Conservation (phyloP, 2,797 vertebrate species). For the Alosa sapidissima region DNA sequence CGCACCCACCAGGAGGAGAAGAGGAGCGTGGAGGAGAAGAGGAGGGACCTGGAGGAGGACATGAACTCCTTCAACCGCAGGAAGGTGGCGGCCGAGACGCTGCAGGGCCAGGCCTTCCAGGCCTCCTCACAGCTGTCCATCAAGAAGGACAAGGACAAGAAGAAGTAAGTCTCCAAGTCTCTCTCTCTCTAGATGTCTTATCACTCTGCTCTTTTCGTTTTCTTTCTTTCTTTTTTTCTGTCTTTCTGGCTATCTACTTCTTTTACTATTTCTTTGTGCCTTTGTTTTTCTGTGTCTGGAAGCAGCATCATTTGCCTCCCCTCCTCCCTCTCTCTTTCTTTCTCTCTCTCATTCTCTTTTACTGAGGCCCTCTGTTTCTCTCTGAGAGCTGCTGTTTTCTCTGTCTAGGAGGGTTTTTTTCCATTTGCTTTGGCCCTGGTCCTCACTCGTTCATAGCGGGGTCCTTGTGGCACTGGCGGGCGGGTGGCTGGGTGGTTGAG, state of each 20-base stretch:
- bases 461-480: neutral
- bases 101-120: conserved; percentile 89
- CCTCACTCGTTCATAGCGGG: neutral
- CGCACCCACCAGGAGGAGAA: conserved; percentile 94
- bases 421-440: neutral
- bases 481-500: neutral
- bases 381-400: neutral
- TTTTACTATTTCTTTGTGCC: conserved; percentile 77
- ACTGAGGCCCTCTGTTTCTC: neutral
- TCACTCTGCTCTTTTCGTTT: neutral
- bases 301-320: neutral
- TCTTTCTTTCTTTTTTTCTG: conserved; percentile 3
- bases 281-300: neutral
- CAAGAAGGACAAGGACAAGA: conserved; percentile 91
- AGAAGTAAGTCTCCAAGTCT: conserved; percentile 33
- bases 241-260: conserved; percentile 83
- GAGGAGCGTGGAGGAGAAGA: conserved; percentile 91
- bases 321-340: neutral
- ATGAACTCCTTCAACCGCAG: conserved; percentile 89
- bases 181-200: conserved; percentile 15
- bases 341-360: neutral
- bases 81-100: conserved; percentile 88
- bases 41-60: conserved; percentile 90
- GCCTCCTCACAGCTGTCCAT: conserved; percentile 82
- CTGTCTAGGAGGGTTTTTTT: neutral